Percentiles rank a stretch among this genome's conserved stretches.
These are phyloP conservation scores for Bombyx mori DNA, from an alignment of 1,140 invertebrate species.

Conservation along the genomic window DNA sequence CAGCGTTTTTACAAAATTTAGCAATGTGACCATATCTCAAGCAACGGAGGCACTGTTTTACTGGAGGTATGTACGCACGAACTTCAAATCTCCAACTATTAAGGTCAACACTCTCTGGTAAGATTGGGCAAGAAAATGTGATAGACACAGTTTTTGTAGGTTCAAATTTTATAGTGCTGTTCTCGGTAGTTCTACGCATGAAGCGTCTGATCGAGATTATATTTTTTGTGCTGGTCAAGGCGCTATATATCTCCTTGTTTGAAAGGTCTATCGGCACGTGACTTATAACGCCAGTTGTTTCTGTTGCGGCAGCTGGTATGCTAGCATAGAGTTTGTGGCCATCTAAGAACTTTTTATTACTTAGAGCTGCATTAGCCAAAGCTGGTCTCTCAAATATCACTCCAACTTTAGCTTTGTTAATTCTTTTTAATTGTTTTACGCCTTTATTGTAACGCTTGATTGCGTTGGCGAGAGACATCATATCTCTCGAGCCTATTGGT, in stretches of 20 bases:
- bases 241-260: conserved; percentile 2
- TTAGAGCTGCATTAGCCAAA: conserved; percentile 12
- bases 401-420: conserved; percentile 12
- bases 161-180: not conserved
- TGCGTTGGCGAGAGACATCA: conserved; percentile 3
- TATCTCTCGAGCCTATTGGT: conserved; percentile 4
- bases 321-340: conserved; percentile 1
- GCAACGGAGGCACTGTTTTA: conserved; percentile 23
- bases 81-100: conserved; percentile 21
- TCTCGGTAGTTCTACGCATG: conserved; percentile 11
- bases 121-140: conserved; percentile 14
- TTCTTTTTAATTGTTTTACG: conserved; percentile 1
- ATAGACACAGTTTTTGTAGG: conserved; percentile 5
- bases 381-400: conserved; percentile 12
- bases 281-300: conserved; percentile 4
- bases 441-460: conserved; percentile 7
- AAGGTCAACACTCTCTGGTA: conserved; percentile 17
- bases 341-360: conserved; percentile 14
- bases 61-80: conserved; percentile 18
- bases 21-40: conserved; percentile 22
- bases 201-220: conserved; percentile 13
- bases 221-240: conserved; percentile 10
- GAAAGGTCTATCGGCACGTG: conserved; percentile 2
- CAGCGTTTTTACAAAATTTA: conserved; percentile 23
- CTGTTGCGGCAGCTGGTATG: not conserved